Base-by-base conservation (phyloP, 2,113 vertebrate genomes). In the Isichthys henryi region DNA sequence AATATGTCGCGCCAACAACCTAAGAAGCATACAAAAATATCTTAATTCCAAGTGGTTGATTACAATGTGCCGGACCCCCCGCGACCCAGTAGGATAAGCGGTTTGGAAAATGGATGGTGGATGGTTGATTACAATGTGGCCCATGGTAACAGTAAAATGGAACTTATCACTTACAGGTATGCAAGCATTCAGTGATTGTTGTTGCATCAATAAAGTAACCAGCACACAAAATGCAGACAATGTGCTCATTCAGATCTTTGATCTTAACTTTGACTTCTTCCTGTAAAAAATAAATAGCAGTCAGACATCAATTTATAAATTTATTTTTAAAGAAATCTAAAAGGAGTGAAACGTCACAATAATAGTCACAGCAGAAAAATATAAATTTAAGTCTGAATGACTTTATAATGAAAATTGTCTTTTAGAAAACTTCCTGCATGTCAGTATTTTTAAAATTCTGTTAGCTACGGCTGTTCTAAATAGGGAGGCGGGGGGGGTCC, bases 141-240 rank as follows among this genome's bases (percentile, higher is more conserved):
- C 66, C 66, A 74, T 15, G 11, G 66, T 13, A 15, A 35, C 31
- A 35, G 66, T 3, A 13, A 13, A 31, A 31, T 13, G 66, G 31
- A 27, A 97, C 98, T 98, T 95, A 99, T 98, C 15, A 97, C 98
- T 98, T 95, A 99, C 98, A 99, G 0, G 98, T 99, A 94, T 99
- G 98, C 91, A 99, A 96, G 95, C 98, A 99, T 94, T 99, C 98
- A 0, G 98, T 99, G 92, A 99, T 99, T 13, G 98, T 99, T 82
- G 98, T 99, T 91, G 98, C 98, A 0, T 99, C 98, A 19, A 99
- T 97, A 92, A 99, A 99, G 95, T 99, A 99, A 5, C 98, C 98
- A 0, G 98, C 98, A 3, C 98, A 99, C 31, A 99, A 95, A 91
- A 97, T 98, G 93, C 98, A 99, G 84, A 99, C 98, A 0, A 99